These are phyloP conservation scores for Ambastaia sidthimunki DNA, from an alignment of 2,797 vertebrate species.

Conservation along the genomic window DNA sequence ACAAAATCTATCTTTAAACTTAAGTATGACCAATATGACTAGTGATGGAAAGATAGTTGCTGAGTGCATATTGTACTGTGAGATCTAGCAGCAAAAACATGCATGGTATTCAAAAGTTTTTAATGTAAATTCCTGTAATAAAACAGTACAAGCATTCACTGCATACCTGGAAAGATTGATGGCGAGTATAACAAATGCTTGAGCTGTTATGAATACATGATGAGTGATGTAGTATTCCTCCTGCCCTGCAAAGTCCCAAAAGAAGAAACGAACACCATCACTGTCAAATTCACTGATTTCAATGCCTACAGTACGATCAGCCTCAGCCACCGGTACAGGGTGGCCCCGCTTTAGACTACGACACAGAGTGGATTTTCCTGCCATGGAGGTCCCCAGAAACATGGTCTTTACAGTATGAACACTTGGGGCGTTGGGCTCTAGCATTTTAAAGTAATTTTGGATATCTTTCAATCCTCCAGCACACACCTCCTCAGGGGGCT, in stretches of 20 bases:
- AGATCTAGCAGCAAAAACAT: neutral
- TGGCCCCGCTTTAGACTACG: constrained; percentile 69
- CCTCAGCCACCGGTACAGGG: constrained; percentile 63
- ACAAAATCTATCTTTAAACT: too few species aligned
- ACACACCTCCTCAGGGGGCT: constrained; percentile 77
- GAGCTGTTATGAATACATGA: constrained; percentile 80
- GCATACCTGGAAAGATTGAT: constrained; percentile 75
- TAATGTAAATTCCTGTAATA: too few species aligned
- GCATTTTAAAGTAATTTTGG: constrained; percentile 73
- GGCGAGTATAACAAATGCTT: constrained; percentile 76
- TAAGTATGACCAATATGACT: too few species aligned
- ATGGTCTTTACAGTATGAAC: constrained; percentile 78
- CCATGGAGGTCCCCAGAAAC: constrained; percentile 79
- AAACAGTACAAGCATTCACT: neutral
- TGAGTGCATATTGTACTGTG: too few species aligned
- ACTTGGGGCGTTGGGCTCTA: constrained; percentile 65
- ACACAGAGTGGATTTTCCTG: constrained; percentile 79
- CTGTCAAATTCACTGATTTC: constrained; percentile 75
- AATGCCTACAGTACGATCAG: constrained; percentile 75
- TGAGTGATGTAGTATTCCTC: constrained; percentile 82
- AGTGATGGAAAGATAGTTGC: too few species aligned
- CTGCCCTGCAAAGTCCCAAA: constrained; percentile 84
- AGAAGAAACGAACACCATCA: constrained; percentile 73
- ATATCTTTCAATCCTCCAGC: constrained; percentile 76
- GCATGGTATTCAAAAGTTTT: neutral